Evolutionary conservation across 2,888 invertebrate species (phyloP).

Genomic region (Entomobrya multifasciata): DNA sequence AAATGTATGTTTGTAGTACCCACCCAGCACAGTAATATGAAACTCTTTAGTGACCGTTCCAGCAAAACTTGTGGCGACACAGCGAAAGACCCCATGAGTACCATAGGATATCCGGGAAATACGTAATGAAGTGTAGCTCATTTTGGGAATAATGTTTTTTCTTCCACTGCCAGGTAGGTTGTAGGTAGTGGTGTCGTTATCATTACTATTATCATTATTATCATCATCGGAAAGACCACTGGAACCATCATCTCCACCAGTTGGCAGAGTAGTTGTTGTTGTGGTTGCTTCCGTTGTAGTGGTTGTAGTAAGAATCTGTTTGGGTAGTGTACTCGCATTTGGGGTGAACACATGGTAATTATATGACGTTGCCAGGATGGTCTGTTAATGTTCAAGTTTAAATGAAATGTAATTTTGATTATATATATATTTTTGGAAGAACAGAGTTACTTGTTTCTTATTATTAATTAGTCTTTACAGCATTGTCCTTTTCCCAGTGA

Average conservation of each 20-base stretch:
- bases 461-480: too few species aligned
- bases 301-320: not conserved
- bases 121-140: slow-evolving; percentile 18
- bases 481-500: slow-evolving; percentile 61
- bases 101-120: slow-evolving; percentile 63
- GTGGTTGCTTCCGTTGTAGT: not conserved
- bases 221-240: not conserved
- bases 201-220: slow-evolving; percentile 25
- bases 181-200: not conserved
- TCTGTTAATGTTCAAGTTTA: slow-evolving; percentile 27
- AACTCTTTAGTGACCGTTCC: slow-evolving; percentile 57
- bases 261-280: slow-evolving; percentile 9
- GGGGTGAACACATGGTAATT: slow-evolving; percentile 44
- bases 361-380: slow-evolving; percentile 40
- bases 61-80: slow-evolving; percentile 60
- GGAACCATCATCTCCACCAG: not conserved
- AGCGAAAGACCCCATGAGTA: slow-evolving; percentile 62
- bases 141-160: not conserved
- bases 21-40: slow-evolving; percentile 65
- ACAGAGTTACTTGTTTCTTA: too few species aligned
- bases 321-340: not conserved
- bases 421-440: too few species aligned
- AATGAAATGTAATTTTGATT: not conserved
- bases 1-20: not conserved
- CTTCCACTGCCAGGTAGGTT: too few species aligned